A percentile compares a stretch with the other conserved stretches of the same genome.
Conservation (phyloP, 2,113 vertebrate genomes). For the Psettodes erumei region DNA sequence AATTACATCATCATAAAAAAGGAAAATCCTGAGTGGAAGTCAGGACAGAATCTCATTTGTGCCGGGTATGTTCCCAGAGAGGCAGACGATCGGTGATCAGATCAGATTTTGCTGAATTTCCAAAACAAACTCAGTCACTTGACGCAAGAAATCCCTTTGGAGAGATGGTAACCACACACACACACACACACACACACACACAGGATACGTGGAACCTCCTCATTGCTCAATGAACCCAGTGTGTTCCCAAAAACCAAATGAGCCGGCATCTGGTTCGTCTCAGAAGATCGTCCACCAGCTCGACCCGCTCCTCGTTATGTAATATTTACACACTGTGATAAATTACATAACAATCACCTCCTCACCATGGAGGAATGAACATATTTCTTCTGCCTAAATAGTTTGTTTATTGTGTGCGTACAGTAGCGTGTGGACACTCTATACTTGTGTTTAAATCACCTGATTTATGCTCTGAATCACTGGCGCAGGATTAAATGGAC, state of each 20-base stretch:
- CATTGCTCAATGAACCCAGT: conserved; percentile 51
- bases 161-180: conserved; percentile 33
- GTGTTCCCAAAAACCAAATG: conserved; percentile 47
- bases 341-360: conserved; percentile 60
- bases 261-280: conserved; percentile 68
- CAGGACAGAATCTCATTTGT: background rate
- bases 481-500: conserved; percentile 27
- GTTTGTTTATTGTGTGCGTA: conserved; percentile 21
- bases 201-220: conserved; percentile 33
- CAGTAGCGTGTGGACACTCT: conserved; percentile 6
- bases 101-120: conserved; percentile 4
- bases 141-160: conserved; percentile 31
- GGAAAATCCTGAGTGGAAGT: background rate
- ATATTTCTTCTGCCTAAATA: background rate
- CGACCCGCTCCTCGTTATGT: conserved; percentile 47
- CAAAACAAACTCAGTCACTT: conserved; percentile 33
- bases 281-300: conserved; percentile 47
- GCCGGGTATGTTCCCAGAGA: background rate
- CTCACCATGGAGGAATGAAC: background rate
- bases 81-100: background rate
- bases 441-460: conserved; percentile 30
- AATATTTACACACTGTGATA: conserved; percentile 56
- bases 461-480: conserved; percentile 1
- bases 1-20: background rate
- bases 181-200: conserved; percentile 21